Evolutionary conservation across 35 echinoderm and acorn worm species (phyloP), one percentile per base, ranked within the genome.

Genomic region (Amphiura filiformis): DNA sequence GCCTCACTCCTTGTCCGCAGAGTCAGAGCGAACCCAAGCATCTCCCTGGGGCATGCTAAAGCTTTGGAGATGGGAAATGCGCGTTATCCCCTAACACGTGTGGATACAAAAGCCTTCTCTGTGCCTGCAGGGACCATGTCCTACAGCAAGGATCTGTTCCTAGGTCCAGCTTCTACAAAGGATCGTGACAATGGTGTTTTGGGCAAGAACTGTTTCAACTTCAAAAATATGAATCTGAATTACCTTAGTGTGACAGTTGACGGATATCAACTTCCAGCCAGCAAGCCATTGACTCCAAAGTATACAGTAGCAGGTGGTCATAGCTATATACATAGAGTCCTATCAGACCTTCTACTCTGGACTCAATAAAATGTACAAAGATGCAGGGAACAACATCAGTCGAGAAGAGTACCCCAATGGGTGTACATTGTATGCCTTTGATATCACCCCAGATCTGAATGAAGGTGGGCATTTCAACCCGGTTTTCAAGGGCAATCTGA

Each of bases 281-380:
- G 4, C 32, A 88, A 80, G 34, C 86, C 86, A 1, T 42, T 80
- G 35, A 87, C 75, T 17, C 86, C 76, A 52, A 80, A 88, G 0
- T 80, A 52, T 88, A 28, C 11, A 52, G 47, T 2, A 18, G 61
- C 38, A 38, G 37, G 26, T 3, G 86, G 61, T 75, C 79, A 17
- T 20, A 89, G 52, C 38, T 65, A 36, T 32, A 75, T 82, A 1
- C 36, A n/a, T n/a, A n/a, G n/a, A 23, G 30, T 76, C 83, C 76
- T 91, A 91, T 77, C 89, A 86, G 32, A 86, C 89, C 26, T 65
- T 91, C 11, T 91, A 80, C 61, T 82, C 84, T 70, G 90, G 84
- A 28, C 80, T 52, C 22, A 78, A 87, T 77, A 76, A 92, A 81
- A 81, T 57, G 84, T 78, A 76, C 65, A 28, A 92, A 47, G 76